Base-by-base conservation (phyloP, 2,797 vertebrate genomes). In the Acestrorhynchus altus region DNA sequence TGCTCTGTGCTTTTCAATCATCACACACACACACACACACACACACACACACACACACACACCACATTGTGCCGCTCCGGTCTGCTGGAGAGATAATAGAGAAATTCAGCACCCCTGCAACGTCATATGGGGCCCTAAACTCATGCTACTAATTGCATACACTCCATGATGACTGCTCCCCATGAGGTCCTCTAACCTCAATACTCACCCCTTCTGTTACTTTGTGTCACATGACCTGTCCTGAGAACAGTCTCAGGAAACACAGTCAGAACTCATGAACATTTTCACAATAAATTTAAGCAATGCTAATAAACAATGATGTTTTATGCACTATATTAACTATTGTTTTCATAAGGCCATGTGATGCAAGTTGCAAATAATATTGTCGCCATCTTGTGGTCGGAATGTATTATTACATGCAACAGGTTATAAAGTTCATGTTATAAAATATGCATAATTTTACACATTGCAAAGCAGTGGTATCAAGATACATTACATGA, bases 1-100 rank as follows among this genome's bases (percentile, higher is more conserved):
- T 77, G 80, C 77, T 82, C 80, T 80, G 77, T 82, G 80, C 54
- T 82, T 82, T 82, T 82, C 83, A 84, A 77, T 82, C 80, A 82
- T 83, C 74, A 73, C 81, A 83, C 73, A 72, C 81, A 64, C 76
- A 73, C 79, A 35, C 66, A 51, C 71, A 54, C 46, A n/a, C 71
- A 52, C 46, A 39, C 76, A 59, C 76, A 70, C 81, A 82, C 71
- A 69, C 81, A 63, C 76, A 67, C 69, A 47, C 67, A 52, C 78
- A 47, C 56, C 73, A 51, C 61, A 39, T 69, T 52, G 66, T 60
- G 20, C 60, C 39, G 56, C 47, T 68, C 64, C 67, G 47, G 64
- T 79, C 72, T 65, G 52, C 78, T 70, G 57, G 56, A 69, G 57
- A 79, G 72, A 79, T 79, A 79, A 79, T 64, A 69, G 68, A 69